These are phyloP conservation scores for Ctenopoma kingsleyae DNA, from an alignment of 2,797 vertebrate genomes.

Conservation along the genomic window DNA sequence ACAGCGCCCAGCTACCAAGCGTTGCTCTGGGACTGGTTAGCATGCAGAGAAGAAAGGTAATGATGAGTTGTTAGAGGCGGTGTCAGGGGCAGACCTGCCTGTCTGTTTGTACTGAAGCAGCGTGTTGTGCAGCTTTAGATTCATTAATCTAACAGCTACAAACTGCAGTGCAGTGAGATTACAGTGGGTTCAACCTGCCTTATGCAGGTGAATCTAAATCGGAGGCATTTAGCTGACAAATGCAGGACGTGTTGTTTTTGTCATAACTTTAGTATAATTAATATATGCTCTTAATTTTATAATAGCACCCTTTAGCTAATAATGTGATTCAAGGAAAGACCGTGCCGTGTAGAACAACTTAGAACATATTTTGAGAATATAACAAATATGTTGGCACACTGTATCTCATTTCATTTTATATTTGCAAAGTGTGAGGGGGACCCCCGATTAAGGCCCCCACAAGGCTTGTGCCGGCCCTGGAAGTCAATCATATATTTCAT, in stretches of 20 bases:
- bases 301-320: too few relatives aligned
- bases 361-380: too few relatives aligned
- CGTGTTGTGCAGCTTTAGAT: conserved; percentile 26
- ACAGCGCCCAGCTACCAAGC: conserved; percentile 39
- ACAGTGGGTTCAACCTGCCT: conserved; percentile 2
- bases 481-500: not conserved
- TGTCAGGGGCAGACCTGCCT: conserved; percentile 57
- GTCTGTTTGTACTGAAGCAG: conserved; percentile 45
- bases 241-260: not conserved
- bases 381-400: too few relatives aligned
- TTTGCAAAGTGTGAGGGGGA: not conserved
- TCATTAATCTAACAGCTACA: conserved; percentile 58
- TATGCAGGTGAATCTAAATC: conserved; percentile 35
- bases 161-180: conserved; percentile 8
- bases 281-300: too few relatives aligned
- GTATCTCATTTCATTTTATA: too few relatives aligned
- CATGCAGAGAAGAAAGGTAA: conserved; percentile 76
- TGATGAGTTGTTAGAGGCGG: conserved; percentile 69
- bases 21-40: conserved; percentile 73
- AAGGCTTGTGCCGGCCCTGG: conserved; percentile 14
- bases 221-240: not conserved
- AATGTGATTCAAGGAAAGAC: too few relatives aligned
- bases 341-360: too few relatives aligned
- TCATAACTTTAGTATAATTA: too few relatives aligned
- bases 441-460: not conserved